These are phyloP conservation scores for Phymanthus crucifer DNA, from an alignment of 92 coral and sea anemone genomes.

Conservation along the genomic window DNA sequence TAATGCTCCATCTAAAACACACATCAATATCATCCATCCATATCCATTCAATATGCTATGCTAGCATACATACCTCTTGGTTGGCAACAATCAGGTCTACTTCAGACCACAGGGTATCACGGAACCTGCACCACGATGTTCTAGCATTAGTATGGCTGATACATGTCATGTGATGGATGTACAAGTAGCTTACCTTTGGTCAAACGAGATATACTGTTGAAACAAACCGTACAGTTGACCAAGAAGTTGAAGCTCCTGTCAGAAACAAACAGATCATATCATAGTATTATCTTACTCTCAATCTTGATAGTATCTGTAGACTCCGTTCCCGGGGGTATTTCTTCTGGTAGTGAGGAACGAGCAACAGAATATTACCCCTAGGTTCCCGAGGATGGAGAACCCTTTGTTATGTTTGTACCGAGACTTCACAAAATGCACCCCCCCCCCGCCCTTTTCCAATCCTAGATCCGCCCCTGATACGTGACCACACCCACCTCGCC, in stretches of 20 bases:
- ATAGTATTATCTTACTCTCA: too few relatives aligned
- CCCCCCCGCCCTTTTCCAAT: too few relatives aligned
- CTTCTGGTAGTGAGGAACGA: too few relatives aligned
- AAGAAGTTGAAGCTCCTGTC: constrained; percentile 91
- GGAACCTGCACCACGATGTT: constrained; percentile 53
- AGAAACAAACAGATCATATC: background rate
- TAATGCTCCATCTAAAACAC: constrained; percentile 85
- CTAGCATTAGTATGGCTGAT: background rate
- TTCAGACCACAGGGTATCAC: constrained; percentile 97
- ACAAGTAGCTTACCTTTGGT: constrained; percentile 66
- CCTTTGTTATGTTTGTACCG: too few relatives aligned
- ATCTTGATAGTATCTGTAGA: too few relatives aligned
- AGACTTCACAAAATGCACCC: too few relatives aligned
- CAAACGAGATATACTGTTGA: constrained; percentile 95
- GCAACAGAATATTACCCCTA: too few relatives aligned
- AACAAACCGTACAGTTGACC: constrained; percentile 93
- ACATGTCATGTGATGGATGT: background rate
- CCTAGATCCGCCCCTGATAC: too few relatives aligned
- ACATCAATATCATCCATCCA: background rate
- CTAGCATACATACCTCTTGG: constrained; percentile 70
- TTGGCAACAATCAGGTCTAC: constrained; percentile 86
- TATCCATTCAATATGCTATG: background rate
- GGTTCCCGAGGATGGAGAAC: too few relatives aligned
- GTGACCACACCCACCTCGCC: background rate
- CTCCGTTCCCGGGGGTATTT: too few relatives aligned